phyloP scores from a whole-genome alignment of 2,888 invertebrate species.

The Dione juno region DNA sequence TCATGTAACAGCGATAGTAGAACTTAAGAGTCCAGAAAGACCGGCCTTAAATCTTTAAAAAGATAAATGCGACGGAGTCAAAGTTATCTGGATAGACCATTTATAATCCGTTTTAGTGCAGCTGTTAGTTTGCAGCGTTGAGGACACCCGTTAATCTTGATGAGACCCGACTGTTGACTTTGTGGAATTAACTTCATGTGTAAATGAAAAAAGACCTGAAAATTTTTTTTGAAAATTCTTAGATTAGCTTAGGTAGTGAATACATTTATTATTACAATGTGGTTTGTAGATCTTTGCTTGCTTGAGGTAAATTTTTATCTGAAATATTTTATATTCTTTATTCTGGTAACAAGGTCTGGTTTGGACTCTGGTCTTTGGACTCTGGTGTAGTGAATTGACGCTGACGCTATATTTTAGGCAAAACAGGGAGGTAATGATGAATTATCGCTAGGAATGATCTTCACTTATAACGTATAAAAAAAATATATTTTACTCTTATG shows the following conservation, averaged over 20 bases:
- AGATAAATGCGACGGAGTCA: slow-evolving; percentile 44
- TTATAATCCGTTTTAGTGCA: slow-evolving; percentile 57
- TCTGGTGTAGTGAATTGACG: too few relatives aligned
- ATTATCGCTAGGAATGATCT: too few relatives aligned
- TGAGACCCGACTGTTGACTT: slow-evolving; percentile 59
- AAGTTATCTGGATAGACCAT: slow-evolving; percentile 57
- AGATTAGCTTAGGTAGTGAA: slow-evolving; percentile 5
- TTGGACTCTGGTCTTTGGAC: too few relatives aligned
- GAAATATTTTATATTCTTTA: neutral
- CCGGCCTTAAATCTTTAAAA: slow-evolving; percentile 39
- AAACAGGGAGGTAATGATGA: too few relatives aligned
- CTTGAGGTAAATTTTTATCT: neutral
- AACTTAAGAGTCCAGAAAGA: slow-evolving; percentile 26
- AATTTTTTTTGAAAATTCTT: slow-evolving; percentile 3
- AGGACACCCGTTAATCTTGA: slow-evolving; percentile 62
- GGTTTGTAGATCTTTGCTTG: neutral
- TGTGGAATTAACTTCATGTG: slow-evolving; percentile 48
- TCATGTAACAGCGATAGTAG: slow-evolving; percentile 26
- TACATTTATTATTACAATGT: neutral
- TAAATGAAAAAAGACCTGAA: slow-evolving; percentile 37
- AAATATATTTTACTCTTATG: too few relatives aligned
- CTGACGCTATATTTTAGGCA: too few relatives aligned
- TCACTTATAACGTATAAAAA: too few relatives aligned
- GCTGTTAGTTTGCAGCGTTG: slow-evolving; percentile 51
- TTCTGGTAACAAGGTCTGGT: neutral